phyloP scores from a whole-genome alignment of 2,888 invertebrate species.

The Habrosyne pyritoides region DNA sequence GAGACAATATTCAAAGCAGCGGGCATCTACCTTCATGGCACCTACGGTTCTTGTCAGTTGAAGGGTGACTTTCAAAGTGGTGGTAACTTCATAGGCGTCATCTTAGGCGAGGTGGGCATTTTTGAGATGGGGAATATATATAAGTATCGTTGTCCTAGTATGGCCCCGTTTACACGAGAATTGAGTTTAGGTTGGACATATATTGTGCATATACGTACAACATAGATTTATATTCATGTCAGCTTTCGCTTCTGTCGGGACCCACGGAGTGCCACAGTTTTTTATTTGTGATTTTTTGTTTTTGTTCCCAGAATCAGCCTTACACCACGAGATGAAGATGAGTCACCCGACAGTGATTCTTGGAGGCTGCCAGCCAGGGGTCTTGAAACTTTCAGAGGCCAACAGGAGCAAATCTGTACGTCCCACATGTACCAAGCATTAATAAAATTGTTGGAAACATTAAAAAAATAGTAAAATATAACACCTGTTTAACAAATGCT shows the following conservation, averaged over 20 bases:
- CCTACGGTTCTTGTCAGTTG: too few species aligned
- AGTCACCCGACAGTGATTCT: slow-evolving; percentile 55
- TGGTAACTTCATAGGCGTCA: too few species aligned
- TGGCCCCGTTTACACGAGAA: too few species aligned
- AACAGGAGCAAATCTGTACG: slow-evolving; percentile 73
- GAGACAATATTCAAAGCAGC: too few species aligned
- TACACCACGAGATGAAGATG: slow-evolving; percentile 65
- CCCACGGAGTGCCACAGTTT: too few species aligned
- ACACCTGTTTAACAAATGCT: slow-evolving; percentile 27
- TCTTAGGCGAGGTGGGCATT: too few species aligned
- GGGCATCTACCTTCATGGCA: not conserved
- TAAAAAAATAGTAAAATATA: slow-evolving; percentile 39
- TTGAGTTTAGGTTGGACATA: too few species aligned
- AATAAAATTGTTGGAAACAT: slow-evolving; percentile 10
- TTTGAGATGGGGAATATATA: too few species aligned
- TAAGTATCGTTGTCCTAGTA: too few species aligned
- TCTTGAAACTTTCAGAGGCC: slow-evolving; percentile 32
- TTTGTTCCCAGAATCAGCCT: slow-evolving; percentile 52
- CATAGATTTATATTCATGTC: not conserved
- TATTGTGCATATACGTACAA: too few species aligned
- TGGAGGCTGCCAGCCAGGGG: slow-evolving; percentile 25
- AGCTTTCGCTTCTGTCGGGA: not conserved
- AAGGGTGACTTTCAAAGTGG: too few species aligned
- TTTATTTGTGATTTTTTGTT: too few species aligned
- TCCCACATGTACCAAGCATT: slow-evolving; percentile 28